Evolutionary conservation across 1,140 invertebrate species (phyloP), one percentile per base, ranked within the genome.

Genomic region (Cyclina sinensis): DNA sequence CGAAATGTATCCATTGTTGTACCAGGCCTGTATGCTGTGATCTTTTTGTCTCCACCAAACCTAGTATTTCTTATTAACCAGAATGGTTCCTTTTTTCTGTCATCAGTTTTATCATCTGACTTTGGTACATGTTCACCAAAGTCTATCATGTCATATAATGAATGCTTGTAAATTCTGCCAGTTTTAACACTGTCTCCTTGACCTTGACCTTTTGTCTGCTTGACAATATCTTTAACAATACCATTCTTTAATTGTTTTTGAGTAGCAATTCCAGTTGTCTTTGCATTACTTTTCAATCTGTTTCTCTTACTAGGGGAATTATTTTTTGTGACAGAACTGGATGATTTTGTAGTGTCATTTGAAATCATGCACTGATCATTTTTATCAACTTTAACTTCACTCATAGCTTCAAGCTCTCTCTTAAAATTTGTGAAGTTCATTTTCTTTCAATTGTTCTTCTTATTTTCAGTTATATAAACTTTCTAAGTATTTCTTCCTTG

Each of bases 11-110:
- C 74, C 12, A 78, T 30, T 14, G 24, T 51, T 2, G 74, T 78
- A 16, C 74, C 11, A 5, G 74, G 74, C 27, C 74, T 78, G 74
- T 78, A 78, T 24, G 74, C 74, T 48, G 46, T 46, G 1, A 78
- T 21, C 21, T 78, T 78, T 46, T 1, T 37, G 39, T 73, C 18
- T 7, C 39, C 39, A 78, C 74, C 74, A 48, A 30, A 48, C 43
- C 74, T 48, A 7, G 68, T 39, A 46, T 73, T 73, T 46, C 32
- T 73, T 27, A 73, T 9, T 2, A 73, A 73, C 35, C 27, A n/a
- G 21, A 54, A 14, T 54, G 51, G 51, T 62, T 62, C 14, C 24
- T 27, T 62, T 62, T 27, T n/a, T 27, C n/a, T 5, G 5, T 24
- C n/a, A 4, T 27, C 4, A 27, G 7, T 62, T 62, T 27, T 62